These are phyloP conservation scores for Palaemon carinicauda DNA, from an alignment of 1,140 invertebrate species.

Conservation along the genomic window DNA sequence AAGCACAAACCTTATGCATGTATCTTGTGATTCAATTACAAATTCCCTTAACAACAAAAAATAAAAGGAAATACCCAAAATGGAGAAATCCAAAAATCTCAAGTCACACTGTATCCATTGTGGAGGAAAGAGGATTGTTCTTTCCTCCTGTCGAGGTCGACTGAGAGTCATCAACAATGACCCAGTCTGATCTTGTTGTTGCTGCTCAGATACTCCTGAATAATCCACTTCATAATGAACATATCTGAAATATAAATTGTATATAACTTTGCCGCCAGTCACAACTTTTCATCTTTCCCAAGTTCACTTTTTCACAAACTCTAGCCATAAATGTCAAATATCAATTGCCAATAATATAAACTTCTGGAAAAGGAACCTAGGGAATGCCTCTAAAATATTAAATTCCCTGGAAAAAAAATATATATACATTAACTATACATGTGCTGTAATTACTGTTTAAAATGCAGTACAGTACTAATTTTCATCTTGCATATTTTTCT, in stretches of 20 bases:
- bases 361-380: too few relatives aligned
- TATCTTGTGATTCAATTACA: neutral
- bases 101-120: slow-evolving; percentile 99
- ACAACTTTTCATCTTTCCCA: too few relatives aligned
- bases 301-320: too few relatives aligned
- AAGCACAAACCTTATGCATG: too few relatives aligned
- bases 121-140: slow-evolving; percentile 77
- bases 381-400: too few relatives aligned
- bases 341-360: too few relatives aligned
- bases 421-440: too few relatives aligned
- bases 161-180: slow-evolving; percentile 22
- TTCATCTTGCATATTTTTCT: too few relatives aligned
- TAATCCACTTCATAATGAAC: slow-evolving; percentile 93
- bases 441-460: too few relatives aligned
- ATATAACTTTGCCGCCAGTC: slow-evolving; percentile 31
- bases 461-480: too few relatives aligned
- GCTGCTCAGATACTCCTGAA: slow-evolving; percentile 64
- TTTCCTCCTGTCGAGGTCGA: slow-evolving; percentile 62
- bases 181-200: slow-evolving; percentile 24
- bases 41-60: neutral
- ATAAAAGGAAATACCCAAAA: slow-evolving; percentile 76
- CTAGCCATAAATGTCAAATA: too few relatives aligned
- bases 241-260: slow-evolving; percentile 71
- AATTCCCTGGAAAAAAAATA: too few relatives aligned
- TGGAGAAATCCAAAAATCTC: slow-evolving; percentile 93